Base-by-base conservation (phyloP, 2,797 vertebrate species). In the Hyperoplus lanceolatus region DNA sequence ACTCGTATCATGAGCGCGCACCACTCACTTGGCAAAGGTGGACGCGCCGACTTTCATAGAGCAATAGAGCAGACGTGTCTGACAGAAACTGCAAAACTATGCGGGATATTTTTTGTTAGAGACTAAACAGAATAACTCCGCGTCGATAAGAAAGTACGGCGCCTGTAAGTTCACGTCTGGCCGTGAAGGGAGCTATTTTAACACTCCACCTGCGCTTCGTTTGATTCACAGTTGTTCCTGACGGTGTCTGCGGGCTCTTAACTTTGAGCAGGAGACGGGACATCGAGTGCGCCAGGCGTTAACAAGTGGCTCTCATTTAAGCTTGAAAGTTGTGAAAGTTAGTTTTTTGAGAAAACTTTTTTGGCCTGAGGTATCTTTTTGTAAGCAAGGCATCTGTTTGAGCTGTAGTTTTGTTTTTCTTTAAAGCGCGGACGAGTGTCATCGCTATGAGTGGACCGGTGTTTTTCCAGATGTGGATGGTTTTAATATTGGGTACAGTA, bases 131-230 rank as follows among this genome's bases (percentile, higher is more conserved):
- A 79, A 83, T 89, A 81, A 59, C 21, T 69, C 61, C 18, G 12
- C 56, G 13, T 75, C 50, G 87, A 91, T 91, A 92, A 94, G 87
- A 89, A 29, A 68, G 78, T 43, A 42, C 41, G 92, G 89, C 90
- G 93, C 90, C 91, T 46, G 6, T 39, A 29, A 18, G 56, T 88
- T 86, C 56, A 42, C 43, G 81, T 83, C 41, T 93, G 93, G 72
- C 93, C 91, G 87, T 92, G 93, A 91, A 75, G 64, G 70, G 62
- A 70, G 83, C 85, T 90, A 87, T 93, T 89, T 87, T 43, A 29
- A 89, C 8, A 63, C 83, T 68, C 88, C 91, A 92, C 88, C 84
- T 89, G 90, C 71, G 3, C 58, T 8, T 45, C 49, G 43, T 38
- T 29, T 46, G 71, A 65, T 69, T 64, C 62, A 38, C 55, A 85